Evolutionary conservation across 2,797 vertebrate species (phyloP).

Genomic region (Protosalanx chinensis): DNA sequence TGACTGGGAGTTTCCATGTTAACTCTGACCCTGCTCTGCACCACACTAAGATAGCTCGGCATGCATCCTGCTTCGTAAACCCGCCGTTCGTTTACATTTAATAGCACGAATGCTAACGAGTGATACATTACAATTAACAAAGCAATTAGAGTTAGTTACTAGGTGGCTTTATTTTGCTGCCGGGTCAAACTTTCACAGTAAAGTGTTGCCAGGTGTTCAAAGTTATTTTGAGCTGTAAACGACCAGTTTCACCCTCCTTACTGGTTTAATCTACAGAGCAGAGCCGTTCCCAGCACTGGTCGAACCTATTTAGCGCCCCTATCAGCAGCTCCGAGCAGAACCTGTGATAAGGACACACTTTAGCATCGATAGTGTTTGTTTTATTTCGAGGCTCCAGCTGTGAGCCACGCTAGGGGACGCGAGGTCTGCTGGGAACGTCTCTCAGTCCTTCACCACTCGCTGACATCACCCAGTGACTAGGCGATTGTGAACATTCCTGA

Average conservation of each 20-base stretch:
- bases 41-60: background rate
- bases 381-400: constrained; percentile 13
- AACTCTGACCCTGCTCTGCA: background rate
- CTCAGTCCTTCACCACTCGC: background rate
- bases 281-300: background rate
- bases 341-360: constrained; percentile 5
- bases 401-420: background rate
- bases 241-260: too few relatives aligned
- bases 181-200: too few relatives aligned
- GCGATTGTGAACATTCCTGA: background rate
- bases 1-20: constrained; percentile 3
- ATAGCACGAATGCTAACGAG: background rate
- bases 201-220: too few relatives aligned
- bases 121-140: too few relatives aligned
- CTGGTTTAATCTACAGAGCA: background rate
- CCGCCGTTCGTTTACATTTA: background rate
- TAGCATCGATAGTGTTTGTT: constrained; percentile 5
- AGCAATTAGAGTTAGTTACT: too few relatives aligned
- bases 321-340: background rate
- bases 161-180: too few relatives aligned
- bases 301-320: background rate
- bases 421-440: background rate
- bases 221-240: too few relatives aligned
- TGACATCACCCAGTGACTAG: constrained; percentile 11
- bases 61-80: background rate